Evolutionary conservation across 2,888 invertebrate species (phyloP), one percentile per base, ranked within the genome.

Genomic region (Lasioglossum calceatum): DNA sequence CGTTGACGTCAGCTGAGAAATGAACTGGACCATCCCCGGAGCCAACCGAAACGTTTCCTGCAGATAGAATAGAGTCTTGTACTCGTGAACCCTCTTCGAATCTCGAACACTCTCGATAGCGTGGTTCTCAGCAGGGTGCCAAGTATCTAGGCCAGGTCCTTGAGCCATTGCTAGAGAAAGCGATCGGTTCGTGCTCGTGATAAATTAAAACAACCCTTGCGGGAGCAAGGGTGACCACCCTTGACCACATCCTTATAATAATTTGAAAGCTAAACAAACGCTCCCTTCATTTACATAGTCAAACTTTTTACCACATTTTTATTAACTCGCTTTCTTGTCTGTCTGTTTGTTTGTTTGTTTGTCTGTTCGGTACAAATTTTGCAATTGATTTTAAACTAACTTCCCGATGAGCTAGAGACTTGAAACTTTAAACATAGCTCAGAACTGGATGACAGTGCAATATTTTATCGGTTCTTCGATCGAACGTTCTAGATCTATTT

Each of bases 1-100:
- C 64, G 19, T 67, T 80, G 75, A 80, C 80, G 80, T 80, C 80
- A 80, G 36, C 36, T 4, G 42, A 23, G 70, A 10, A 23, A 70
- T 39, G 23, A n/a, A 42, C 70, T 23, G 23, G 23, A 36, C 70
- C 39, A 10, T 36, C 19, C 39, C 39, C 39, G 36, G 54, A 36
- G 70, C 39, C 39, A 70, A 39, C 70, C 19, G 70, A 39, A 39
- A 70, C 39, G 70, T 39, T 70, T 10, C n/a, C 23, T 19, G 42
- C 70, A 39, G 70, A 70, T 23, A n/a, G 39, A 39, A 70, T 39
- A 12, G 70, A 39, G 70, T 39, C 42, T 39, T 70, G 32, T 16
- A 7, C 64, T 8, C 32, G 16, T 32, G 32, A 8, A 23, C 32
- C 19, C 32, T 39, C 19, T 8, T 50, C 36, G 39, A 61, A 27